Percentiles rank a stretch among this genome's conserved stretches.
Conservation (phyloP, 64 coral and sea anemone species). For the Exaiptasia diaphana region DNA sequence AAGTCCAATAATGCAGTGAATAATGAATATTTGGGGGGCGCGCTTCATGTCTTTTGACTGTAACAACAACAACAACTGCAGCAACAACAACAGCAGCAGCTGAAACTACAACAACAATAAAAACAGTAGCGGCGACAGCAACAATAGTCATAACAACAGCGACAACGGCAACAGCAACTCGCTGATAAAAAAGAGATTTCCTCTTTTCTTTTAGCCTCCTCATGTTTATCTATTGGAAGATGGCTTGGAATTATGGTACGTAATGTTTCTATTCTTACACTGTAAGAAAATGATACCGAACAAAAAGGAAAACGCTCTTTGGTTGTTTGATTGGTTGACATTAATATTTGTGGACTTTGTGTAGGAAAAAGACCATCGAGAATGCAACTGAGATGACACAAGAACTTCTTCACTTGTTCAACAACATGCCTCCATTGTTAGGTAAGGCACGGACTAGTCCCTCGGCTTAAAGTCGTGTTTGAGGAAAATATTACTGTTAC, state of each 20-base stretch:
- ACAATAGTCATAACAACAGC: not conserved
- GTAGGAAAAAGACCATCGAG: conserved; percentile 83
- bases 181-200: not conserved
- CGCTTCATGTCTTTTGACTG: no score
- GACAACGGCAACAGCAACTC: not conserved
- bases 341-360: no score
- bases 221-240: conserved; percentile 86
- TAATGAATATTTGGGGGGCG: not conserved
- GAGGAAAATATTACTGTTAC: no score
- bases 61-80: not conserved
- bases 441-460: conserved; percentile 61
- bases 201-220: conserved; percentile 48
- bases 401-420: conserved; percentile 81
- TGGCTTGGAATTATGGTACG: conserved; percentile 79
- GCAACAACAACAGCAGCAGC: not conserved
- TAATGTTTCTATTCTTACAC: not conserved
- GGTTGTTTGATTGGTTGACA: no score
- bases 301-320: no score
- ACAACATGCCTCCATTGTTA: conserved; percentile 69
- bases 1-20: not conserved
- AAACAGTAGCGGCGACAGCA: not conserved
- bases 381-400: conserved; percentile 65
- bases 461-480: no score
- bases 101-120: not conserved
- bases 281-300: no score